These are phyloP conservation scores for Syrista parreyssii DNA, from an alignment of 2,888 invertebrate species.

Conservation along the genomic window DNA sequence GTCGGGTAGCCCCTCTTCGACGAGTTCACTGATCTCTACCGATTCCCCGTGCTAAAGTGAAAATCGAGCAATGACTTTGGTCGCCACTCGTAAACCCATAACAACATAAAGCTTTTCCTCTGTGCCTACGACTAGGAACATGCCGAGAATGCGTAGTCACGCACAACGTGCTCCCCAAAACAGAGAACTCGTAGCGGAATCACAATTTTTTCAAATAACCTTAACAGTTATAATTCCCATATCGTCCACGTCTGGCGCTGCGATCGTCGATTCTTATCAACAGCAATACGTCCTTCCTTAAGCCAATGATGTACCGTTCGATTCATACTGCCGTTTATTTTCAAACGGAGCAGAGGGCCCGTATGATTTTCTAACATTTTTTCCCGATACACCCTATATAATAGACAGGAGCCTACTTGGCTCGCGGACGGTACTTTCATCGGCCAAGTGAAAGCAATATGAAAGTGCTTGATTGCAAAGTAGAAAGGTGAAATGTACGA, in stretches of 20 bases:
- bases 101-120: no score
- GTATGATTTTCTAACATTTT: neutral
- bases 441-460: constrained; percentile 66
- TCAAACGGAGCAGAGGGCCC: no score
- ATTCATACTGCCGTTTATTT: no score
- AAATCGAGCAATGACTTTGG: constrained; percentile 34
- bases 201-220: no score
- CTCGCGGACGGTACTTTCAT: constrained; percentile 62
- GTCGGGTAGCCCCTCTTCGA: neutral
- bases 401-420: constrained; percentile 55
- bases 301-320: no score
- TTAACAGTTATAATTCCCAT: no score
- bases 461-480: constrained; percentile 67
- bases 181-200: no score
- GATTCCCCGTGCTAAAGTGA: constrained; percentile 43
- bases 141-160: no score
- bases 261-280: no score
- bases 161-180: constrained; percentile 22
- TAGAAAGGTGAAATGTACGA: constrained; percentile 67
- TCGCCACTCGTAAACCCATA: neutral
- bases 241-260: no score
- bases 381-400: constrained; percentile 33
- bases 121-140: no score
- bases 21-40: constrained; percentile 39
- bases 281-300: no score